A percentile compares a stretch with the other conserved stretches of the same genome.
Evolutionary conservation across 2,113 vertebrate species (phyloP).

Genomic region (Hemibagrus wyckioides): DNA sequence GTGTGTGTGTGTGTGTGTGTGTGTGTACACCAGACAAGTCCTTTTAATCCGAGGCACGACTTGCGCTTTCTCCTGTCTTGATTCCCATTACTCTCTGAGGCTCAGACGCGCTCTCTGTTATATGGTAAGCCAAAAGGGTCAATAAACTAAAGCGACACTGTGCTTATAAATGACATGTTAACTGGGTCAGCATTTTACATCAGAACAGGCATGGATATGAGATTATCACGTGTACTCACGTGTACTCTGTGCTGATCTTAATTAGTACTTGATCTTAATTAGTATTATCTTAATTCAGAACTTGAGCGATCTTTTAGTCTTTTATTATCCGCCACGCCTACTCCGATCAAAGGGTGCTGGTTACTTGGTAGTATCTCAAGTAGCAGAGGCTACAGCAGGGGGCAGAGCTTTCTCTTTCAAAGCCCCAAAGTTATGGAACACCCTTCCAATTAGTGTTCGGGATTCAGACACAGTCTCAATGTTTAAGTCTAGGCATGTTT

Average conservation of each 20-base stretch:
- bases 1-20: conserved; percentile 16
- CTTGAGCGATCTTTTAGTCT: too few relatives aligned
- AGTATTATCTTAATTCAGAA: too few relatives aligned
- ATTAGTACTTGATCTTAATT: too few relatives aligned
- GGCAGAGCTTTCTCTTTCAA: too few relatives aligned
- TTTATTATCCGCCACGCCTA: too few relatives aligned
- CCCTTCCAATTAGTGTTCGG: too few relatives aligned
- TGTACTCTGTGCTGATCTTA: background rate
- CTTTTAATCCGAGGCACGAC: conserved; percentile 9
- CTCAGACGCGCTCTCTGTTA: background rate
- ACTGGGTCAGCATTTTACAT: background rate
- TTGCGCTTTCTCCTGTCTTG: conserved; percentile 14
- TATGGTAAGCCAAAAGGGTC: background rate
- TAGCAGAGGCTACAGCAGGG: too few relatives aligned
- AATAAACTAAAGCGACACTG: background rate
- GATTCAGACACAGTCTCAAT: too few relatives aligned
- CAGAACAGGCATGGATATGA: background rate
- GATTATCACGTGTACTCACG: background rate
- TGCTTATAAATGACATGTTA: background rate
- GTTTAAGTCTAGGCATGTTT: too few relatives aligned
- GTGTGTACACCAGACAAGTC: background rate
- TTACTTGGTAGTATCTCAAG: too few relatives aligned
- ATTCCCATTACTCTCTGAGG: background rate
- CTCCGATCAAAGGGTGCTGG: too few relatives aligned
- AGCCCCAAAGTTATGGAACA: too few relatives aligned